A percentile compares a stretch with the other conserved stretches of the same genome.
Evolutionary conservation across 2,888 invertebrate genomes (phyloP).

Genomic region (Aleiodes leptofemur): DNA sequence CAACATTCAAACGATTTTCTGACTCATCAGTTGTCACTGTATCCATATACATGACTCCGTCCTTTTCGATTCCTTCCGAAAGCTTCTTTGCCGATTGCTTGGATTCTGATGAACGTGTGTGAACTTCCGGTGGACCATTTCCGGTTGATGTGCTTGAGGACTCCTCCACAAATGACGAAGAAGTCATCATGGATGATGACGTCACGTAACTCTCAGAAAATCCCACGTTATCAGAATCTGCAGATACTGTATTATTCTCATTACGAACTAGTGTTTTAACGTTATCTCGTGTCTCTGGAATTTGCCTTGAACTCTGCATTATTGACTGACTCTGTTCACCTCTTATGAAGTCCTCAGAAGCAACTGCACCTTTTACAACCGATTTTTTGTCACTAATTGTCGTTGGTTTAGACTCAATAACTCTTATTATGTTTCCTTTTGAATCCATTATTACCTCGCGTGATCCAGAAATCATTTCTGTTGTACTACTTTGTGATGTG

Average conservation of each 20-base stretch:
- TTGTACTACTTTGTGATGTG: constrained; percentile 63
- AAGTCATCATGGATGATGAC: constrained; percentile 52
- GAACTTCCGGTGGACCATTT: constrained; percentile 50
- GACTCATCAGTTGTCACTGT: constrained; percentile 61
- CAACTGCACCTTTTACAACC: constrained; percentile 52
- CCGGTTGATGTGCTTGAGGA: constrained; percentile 38
- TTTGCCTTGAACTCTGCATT: constrained; percentile 23
- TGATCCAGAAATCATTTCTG: constrained; percentile 65
- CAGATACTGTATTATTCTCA: constrained; percentile 10
- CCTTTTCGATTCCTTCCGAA: constrained; percentile 59
- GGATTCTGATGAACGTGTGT: constrained; percentile 57
- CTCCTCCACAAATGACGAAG: constrained; percentile 51
- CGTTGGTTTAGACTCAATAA: constrained; percentile 62
- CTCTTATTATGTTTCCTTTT: constrained; percentile 66
- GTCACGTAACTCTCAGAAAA: constrained; percentile 44
- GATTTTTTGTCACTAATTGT: constrained; percentile 52
- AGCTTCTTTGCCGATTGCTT: constrained; percentile 59
- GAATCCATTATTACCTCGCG: constrained; percentile 69
- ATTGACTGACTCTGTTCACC: constrained; percentile 59
- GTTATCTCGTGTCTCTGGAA: constrained; percentile 4
- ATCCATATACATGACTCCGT: constrained; percentile 62
- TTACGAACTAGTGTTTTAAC: constrained; percentile 8
- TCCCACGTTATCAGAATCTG: constrained; percentile 39
- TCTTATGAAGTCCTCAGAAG: constrained; percentile 62
- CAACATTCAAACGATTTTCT: constrained; percentile 61